Evolutionary conservation across 2,797 vertebrate species (phyloP), one percentile per base, ranked within the genome.

Genomic region (Nasua narica): DNA sequence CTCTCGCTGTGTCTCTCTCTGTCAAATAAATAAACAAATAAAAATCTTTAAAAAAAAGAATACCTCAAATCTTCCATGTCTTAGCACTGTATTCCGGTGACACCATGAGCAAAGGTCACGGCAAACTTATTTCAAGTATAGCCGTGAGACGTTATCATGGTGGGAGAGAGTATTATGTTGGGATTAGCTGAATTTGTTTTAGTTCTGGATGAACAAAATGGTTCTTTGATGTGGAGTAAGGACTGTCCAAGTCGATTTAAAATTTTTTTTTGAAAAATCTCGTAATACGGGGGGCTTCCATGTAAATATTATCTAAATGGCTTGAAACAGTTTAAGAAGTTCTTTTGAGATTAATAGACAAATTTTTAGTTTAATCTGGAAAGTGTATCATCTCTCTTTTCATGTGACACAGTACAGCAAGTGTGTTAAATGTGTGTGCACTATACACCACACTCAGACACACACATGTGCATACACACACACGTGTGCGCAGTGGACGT

Each of bases 101-200:
- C 79, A 77, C 35, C 94, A 8, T 0, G 0, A 88, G 46, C 23
- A 96, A 79, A 96, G 90, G 95, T 97, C 48, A 93, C 78, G 94
- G 74, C 35, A 74, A 82, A 95, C 85, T 81, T 91, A 93, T 88
- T 97, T 65, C 79, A 83, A 92, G 87, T 82, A 50, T 5, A 52
- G 43, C 2, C 90, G 96, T 76, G 54, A 95, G 72, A 74, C 83
- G 40, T 43, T 92, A 82, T 95, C 92, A 86, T 72, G 70, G 48
- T 14, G 58, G 27, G 58, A 56, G 19, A 56, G 3, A 18, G 23
- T 9, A 79, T 95, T 89, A 70, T 74, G 72, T 40, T 56, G 29
- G 8, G 72, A 87, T 93, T 95, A 69, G 15, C 21, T n/a, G 18
- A 43, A 21, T 93, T 91, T 74, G 18, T 92, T 97, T 97, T 98